Evolutionary conservation across 2,888 invertebrate genomes (phyloP).

Genomic region (Cerastoderma edule): DNA sequence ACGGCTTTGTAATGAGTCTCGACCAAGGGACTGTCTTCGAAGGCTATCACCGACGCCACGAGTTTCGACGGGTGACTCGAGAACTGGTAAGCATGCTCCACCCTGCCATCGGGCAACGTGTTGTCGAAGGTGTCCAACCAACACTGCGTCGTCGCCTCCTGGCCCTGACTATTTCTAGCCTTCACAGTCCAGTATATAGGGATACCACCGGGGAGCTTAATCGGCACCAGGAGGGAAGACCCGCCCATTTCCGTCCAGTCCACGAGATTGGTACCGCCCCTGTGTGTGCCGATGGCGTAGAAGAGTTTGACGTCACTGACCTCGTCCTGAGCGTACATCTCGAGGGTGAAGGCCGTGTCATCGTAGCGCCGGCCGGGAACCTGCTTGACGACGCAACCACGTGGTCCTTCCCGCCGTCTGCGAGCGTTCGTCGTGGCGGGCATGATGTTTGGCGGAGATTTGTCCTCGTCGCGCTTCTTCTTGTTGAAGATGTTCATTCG

Average conservation of each 20-base stretch:
- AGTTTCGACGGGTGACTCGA: slow-evolving; percentile 70
- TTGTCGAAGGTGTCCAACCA: slow-evolving; percentile 70
- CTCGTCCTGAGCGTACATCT: slow-evolving; percentile 63
- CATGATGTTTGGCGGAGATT: slow-evolving; percentile 51
- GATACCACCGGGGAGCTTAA: slow-evolving; percentile 61
- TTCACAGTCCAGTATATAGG: slow-evolving; percentile 73
- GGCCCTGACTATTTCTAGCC: slow-evolving; percentile 70
- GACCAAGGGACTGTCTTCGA: slow-evolving; percentile 71
- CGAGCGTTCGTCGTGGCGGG: slow-evolving; percentile 44
- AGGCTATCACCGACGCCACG: slow-evolving; percentile 63
- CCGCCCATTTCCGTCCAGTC: slow-evolving; percentile 69
- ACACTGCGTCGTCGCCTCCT: slow-evolving; percentile 60
- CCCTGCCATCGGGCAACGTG: slow-evolving; percentile 72
- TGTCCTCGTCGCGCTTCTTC: slow-evolving; percentile 52
- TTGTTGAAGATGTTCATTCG: slow-evolving; percentile 57
- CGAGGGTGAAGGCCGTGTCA: slow-evolving; percentile 64
- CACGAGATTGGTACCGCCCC: slow-evolving; percentile 62
- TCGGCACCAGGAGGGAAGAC: slow-evolving; percentile 54
- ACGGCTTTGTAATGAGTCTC: slow-evolving; percentile 56
- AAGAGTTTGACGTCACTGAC: slow-evolving; percentile 63
- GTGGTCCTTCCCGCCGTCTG: slow-evolving; percentile 34
- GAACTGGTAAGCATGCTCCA: slow-evolving; percentile 66
- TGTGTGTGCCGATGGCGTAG: slow-evolving; percentile 66
- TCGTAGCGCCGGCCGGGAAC: slow-evolving; percentile 53
- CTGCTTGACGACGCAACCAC: slow-evolving; percentile 64